phyloP scores from a whole-genome alignment of 2,797 vertebrate species.

The Scomberomorus guttatus region DNA sequence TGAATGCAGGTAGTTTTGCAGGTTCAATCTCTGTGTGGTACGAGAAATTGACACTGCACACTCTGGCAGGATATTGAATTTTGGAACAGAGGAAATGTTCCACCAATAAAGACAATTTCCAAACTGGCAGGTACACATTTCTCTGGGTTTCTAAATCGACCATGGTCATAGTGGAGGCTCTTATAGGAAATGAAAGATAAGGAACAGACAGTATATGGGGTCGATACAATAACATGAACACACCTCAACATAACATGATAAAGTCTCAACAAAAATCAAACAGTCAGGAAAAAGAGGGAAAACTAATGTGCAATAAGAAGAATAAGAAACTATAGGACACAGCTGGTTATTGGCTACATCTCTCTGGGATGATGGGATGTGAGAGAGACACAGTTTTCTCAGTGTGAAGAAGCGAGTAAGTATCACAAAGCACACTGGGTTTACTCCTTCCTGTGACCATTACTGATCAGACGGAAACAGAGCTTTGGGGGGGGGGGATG shows the following conservation, averaged over 20 bases:
- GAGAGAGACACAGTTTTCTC: background rate
- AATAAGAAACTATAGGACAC: too few relatives aligned
- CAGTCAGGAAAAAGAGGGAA: background rate
- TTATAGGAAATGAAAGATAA: conserved; percentile 24
- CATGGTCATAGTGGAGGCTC: background rate
- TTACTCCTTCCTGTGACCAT: conserved; percentile 35
- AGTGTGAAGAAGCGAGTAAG: background rate
- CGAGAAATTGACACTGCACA: conserved; percentile 26
- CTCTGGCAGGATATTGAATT: conserved; percentile 53
- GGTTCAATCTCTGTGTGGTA: conserved; percentile 34
- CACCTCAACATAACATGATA: background rate
- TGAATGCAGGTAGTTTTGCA: conserved; percentile 31
- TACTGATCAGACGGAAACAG: conserved; percentile 27
- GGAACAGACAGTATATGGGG: background rate
- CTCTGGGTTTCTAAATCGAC: conserved; percentile 14
- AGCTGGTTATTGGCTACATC: background rate
- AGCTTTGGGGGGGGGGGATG: background rate
- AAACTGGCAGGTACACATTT: conserved; percentile 2
- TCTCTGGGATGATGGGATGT: background rate
- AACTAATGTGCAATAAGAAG: background rate
- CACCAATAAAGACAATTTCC: conserved; percentile 17
- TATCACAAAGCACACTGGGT: background rate
- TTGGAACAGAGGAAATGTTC: conserved; percentile 35
- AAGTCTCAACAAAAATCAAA: background rate
- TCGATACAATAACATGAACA: conserved; percentile 15